phyloP scores from a whole-genome alignment of 1,140 invertebrate species.

The Drosophila malerkotliana region DNA sequence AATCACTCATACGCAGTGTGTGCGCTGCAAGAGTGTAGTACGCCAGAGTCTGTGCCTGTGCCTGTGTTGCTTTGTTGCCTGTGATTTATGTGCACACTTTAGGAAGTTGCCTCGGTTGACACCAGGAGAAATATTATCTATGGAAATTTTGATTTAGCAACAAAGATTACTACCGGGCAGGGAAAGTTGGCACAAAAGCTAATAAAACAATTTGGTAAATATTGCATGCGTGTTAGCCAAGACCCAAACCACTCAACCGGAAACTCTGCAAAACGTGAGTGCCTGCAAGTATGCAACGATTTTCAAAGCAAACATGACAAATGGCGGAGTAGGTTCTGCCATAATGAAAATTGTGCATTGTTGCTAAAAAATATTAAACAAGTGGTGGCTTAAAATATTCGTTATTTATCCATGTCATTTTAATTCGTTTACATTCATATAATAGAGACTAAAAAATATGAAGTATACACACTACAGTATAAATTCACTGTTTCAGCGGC shows the following conservation, averaged over 20 bases:
- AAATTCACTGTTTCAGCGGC: conserved; percentile 1
- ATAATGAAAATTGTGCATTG: too few relatives aligned
- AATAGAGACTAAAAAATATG: neutral
- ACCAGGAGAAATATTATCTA: conserved; percentile 42
- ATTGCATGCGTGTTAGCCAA: conserved; percentile 8
- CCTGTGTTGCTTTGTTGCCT: conserved; percentile 23
- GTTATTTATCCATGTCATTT: neutral
- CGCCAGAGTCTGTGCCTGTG: neutral
- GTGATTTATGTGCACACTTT: conserved; percentile 62
- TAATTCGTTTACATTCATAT: neutral
- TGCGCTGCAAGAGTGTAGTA: conserved; percentile 17
- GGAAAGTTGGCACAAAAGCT: conserved; percentile 7
- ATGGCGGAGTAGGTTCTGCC: neutral
- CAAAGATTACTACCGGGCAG: conserved; percentile 26
- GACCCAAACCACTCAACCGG: conserved; percentile 3
- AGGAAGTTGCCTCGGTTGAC: conserved; percentile 26
- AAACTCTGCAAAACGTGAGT: neutral
- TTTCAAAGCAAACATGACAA: neutral
- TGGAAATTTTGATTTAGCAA: conserved; percentile 45
- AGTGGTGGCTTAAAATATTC: neutral
- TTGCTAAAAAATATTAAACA: neutral
- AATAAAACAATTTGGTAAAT: conserved; percentile 33
- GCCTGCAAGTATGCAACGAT: conserved; percentile 23
- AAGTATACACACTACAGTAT: too few relatives aligned
- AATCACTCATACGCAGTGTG: conserved; percentile 78